A percentile compares a stretch with the other conserved stretches of the same genome.
Evolutionary conservation across 2,113 vertebrate genomes (phyloP).

Genomic region (Megaceryle torquata): DNA sequence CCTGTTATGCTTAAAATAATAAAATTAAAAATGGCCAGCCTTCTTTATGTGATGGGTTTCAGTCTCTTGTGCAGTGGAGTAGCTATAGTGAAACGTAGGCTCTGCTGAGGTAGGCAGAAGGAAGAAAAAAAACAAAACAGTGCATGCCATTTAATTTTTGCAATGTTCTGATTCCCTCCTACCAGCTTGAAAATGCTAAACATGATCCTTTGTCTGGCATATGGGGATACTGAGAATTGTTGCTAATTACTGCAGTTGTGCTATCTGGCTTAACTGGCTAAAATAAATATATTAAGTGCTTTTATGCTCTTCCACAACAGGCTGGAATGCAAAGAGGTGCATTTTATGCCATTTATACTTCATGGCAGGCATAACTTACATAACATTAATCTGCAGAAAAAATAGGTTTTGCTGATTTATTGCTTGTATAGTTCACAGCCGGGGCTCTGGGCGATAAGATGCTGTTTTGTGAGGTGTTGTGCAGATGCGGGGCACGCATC

Average conservation of each 20-base stretch:
- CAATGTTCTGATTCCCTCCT: constrained; percentile 34
- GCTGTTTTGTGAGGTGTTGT: not conserved
- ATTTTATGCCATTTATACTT: not conserved
- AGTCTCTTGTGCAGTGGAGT: not conserved
- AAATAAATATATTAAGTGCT: constrained; percentile 62
- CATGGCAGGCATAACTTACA: not conserved
- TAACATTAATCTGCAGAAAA: not conserved
- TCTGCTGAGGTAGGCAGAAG: constrained; percentile 16
- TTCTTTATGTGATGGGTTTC: not conserved
- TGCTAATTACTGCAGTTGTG: constrained; percentile 58
- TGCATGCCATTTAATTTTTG: not conserved
- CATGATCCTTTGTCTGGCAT: constrained; percentile 50
- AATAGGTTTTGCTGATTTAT: not conserved
- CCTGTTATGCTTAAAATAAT: not conserved
- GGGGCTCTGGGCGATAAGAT: not conserved
- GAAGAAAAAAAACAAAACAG: not conserved
- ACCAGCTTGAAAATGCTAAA: constrained; percentile 52
- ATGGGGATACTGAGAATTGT: constrained; percentile 48
- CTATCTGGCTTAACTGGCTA: constrained; percentile 26
- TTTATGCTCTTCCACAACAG: constrained; percentile 22
- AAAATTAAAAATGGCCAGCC: not conserved
- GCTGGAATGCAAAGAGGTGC: constrained; percentile 25
- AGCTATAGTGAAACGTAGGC: not conserved
- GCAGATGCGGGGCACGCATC: not conserved
- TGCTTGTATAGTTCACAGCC: not conserved